Conservation (phyloP, 2,113 vertebrate species). For the Antigone vipio region DNA sequence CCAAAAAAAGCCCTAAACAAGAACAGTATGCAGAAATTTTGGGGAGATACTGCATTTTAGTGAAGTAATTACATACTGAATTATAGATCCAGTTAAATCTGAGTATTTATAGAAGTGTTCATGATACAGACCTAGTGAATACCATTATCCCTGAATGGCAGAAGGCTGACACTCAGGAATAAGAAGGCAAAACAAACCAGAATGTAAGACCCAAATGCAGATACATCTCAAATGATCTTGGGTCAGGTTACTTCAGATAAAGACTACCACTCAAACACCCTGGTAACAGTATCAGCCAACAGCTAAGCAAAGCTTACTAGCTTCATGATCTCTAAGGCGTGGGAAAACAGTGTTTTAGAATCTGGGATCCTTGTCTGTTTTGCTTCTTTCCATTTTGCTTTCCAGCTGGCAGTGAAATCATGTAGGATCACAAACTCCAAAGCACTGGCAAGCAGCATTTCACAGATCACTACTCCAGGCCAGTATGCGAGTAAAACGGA, state of each 20-base stretch:
- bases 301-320: conserved; percentile 8
- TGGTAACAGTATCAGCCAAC: background rate
- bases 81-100: background rate
- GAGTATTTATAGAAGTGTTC: background rate
- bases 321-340: conserved; percentile 17
- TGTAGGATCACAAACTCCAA: conserved; percentile 37
- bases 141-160: background rate
- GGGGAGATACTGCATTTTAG: background rate
- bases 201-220: background rate
- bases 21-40: background rate
- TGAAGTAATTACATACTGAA: background rate
- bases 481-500: background rate
- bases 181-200: background rate
- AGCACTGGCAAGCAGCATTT: conserved; percentile 20
- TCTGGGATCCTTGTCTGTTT: conserved; percentile 26
- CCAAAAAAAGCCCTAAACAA: background rate
- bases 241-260: background rate
- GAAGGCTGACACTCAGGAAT: background rate
- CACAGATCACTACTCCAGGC: conserved; percentile 6
- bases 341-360: conserved; percentile 34
- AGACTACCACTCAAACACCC: background rate
- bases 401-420: conserved; percentile 65
- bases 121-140: background rate
- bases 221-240: background rate
- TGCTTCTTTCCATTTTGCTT: conserved; percentile 60